A percentile compares a stretch with the other conserved stretches of the same genome.
phyloP scores from a whole-genome alignment of 2,113 vertebrate species.

The Arenaria interpres region DNA sequence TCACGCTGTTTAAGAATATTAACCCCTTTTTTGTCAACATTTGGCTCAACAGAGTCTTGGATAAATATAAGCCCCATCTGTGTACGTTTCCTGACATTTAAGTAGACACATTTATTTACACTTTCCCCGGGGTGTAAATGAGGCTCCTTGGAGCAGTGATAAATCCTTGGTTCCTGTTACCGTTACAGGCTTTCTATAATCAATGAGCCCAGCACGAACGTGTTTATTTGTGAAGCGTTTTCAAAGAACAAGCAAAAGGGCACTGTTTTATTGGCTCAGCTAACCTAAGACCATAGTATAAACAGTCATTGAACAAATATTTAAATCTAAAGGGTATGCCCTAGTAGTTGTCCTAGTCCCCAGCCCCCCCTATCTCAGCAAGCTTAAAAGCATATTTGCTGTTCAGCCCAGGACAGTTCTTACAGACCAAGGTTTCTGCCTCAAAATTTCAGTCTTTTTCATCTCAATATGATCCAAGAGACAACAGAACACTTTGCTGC shows the following conservation, averaged over 20 bases:
- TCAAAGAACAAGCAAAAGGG: neutral
- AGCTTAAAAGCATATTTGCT: neutral
- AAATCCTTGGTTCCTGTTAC: neutral
- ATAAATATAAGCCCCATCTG: neutral
- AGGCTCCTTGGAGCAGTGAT: neutral
- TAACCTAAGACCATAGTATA: neutral
- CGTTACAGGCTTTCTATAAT: neutral
- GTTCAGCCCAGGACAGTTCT: neutral
- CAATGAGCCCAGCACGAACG: neutral
- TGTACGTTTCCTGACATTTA: neutral
- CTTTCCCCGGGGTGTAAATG: neutral
- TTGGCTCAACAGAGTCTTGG: neutral
- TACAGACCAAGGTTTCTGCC: neutral
- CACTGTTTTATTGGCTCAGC: neutral
- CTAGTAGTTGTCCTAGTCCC: neutral
- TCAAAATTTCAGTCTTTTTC: neutral
- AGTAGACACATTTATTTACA: neutral
- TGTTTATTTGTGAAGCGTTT: neutral
- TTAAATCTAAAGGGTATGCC: neutral
- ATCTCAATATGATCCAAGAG: neutral
- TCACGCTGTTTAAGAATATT: constrained; percentile 24
- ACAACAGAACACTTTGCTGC: neutral
- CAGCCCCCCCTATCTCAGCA: neutral
- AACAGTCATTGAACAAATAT: neutral
- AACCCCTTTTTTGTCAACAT: neutral